Percentiles rank a stretch among this genome's conserved stretches.
These are phyloP conservation scores for Poliocrania exsul DNA, from an alignment of 2,797 vertebrate species.

Conservation along the genomic window DNA sequence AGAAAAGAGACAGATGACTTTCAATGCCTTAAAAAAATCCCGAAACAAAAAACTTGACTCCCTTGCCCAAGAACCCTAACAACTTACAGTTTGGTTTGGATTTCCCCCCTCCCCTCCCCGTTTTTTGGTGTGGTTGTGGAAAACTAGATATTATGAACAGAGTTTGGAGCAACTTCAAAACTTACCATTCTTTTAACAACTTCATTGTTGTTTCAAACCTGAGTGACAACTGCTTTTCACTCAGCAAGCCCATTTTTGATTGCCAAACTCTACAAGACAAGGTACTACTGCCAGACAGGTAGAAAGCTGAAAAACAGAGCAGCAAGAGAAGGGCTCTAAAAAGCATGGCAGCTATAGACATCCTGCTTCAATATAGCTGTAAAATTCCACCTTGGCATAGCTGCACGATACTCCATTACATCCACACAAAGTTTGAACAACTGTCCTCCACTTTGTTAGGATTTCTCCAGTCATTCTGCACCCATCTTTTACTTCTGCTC, in stretches of 20 bases:
- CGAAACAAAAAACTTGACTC: neutral
- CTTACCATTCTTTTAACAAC: neutral
- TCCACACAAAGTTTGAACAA: neutral
- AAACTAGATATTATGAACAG: neutral
- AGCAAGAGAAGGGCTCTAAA: neutral
- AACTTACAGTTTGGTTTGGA: neutral
- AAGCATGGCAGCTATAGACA: neutral
- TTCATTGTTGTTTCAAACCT: neutral
- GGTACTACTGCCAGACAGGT: neutral
- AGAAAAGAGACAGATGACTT: neutral
- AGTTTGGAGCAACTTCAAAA: neutral
- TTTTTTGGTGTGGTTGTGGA: neutral
- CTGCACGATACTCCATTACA: accelerated
- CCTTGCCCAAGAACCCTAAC: neutral
- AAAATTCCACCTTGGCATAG: neutral
- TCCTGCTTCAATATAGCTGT: neutral
- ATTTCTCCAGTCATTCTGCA: neutral
- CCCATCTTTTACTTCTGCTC: neutral
- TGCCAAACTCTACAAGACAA: neutral
- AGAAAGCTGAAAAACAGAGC: neutral
- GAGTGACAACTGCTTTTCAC: neutral
- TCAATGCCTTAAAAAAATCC: neutral
- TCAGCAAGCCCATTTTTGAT: neutral
- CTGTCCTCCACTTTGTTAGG: neutral
- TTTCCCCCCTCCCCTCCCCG: accelerated